These are phyloP conservation scores for Drosophila nr. perissopoda DNA, from an alignment of 2,888 invertebrate species.

Conservation along the genomic window DNA sequence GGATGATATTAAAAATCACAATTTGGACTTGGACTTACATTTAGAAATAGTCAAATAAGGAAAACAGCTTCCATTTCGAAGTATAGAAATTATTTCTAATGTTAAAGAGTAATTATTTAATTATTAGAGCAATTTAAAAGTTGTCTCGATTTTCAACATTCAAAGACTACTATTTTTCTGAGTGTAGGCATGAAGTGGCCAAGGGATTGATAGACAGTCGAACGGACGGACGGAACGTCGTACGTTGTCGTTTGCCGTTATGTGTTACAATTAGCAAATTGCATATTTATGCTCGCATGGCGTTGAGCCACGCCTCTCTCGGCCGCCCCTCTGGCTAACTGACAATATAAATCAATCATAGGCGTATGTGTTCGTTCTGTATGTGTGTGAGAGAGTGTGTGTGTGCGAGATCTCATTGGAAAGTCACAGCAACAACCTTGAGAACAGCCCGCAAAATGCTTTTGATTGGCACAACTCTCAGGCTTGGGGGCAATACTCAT, in stretches of 20 bases:
- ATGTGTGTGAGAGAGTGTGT: constrained; percentile 15
- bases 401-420: constrained; percentile 69
- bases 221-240: constrained; percentile 17
- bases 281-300: constrained; percentile 77
- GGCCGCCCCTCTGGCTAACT: constrained; percentile 45
- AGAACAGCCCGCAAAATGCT: constrained; percentile 53
- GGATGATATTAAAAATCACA: neutral
- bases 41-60: neutral
- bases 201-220: constrained; percentile 53
- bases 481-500: constrained; percentile 28
- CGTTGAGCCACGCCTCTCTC: constrained; percentile 54
- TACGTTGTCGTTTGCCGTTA: constrained; percentile 62
- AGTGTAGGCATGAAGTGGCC: constrained; percentile 39
- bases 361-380: constrained; percentile 27
- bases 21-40: neutral
- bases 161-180: neutral
- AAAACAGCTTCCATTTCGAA: neutral
- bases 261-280: constrained; percentile 79
- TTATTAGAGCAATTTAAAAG: neutral
- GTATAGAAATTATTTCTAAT: neutral
- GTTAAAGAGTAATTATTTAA: neutral
- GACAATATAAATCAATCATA: constrained; percentile 78
- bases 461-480: constrained; percentile 59
- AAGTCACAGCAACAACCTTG: constrained; percentile 69
- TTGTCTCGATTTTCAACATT: neutral